Evolutionary conservation across 2,888 invertebrate species (phyloP).

Genomic region (Beris morrisii): DNA sequence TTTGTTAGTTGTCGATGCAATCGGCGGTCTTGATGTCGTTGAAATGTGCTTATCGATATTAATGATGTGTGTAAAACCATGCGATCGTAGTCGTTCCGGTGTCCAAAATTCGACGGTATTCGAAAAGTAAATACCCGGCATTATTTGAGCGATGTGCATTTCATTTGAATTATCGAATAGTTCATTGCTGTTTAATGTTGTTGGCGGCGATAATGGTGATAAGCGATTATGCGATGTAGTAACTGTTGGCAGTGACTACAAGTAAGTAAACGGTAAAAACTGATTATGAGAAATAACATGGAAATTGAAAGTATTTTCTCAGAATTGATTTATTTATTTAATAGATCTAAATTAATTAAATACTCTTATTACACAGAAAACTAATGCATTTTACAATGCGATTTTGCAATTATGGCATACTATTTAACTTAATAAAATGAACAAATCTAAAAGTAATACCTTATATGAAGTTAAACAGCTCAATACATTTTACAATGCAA

Average conservation of each 20-base stretch:
- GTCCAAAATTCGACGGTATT: conserved; percentile 45
- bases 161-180: conserved; percentile 27
- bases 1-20: not conserved
- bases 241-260: conserved; percentile 31
- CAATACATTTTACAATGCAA: no score
- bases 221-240: conserved; percentile 7
- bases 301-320: no score
- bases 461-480: no score
- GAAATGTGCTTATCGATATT: conserved; percentile 48
- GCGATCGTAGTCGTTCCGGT: conserved; percentile 43
- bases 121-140: conserved; percentile 47
- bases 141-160: conserved; percentile 44
- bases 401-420: no score
- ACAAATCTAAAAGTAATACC: no score
- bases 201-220: not conserved
- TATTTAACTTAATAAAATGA: no score
- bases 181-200: not conserved
- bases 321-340: not conserved
- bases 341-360: not conserved
- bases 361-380: no score
- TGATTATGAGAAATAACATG: no score
- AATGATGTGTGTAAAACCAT: conserved; percentile 48
- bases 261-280: not conserved
- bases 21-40: conserved; percentile 14
- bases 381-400: no score